Evolutionary conservation across 2,797 vertebrate genomes (phyloP), one percentile per base, ranked within the genome.

Genomic region (Diplodus sargus): DNA sequence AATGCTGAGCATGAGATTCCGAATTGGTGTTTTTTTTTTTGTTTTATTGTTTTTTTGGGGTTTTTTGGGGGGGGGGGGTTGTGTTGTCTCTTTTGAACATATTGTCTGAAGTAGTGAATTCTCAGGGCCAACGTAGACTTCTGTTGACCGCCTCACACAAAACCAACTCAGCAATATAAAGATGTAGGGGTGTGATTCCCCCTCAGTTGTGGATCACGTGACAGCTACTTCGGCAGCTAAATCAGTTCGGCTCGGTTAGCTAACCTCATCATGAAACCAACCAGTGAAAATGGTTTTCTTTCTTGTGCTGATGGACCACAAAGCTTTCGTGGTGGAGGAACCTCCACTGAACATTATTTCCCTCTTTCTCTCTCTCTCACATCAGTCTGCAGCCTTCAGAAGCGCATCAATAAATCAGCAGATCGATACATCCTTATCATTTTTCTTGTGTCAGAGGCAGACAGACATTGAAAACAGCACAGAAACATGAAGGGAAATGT

Each of bases 381-480:
- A 39, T 82, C 80, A 7, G 70, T 61, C 60, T 17, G 20, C 16
- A 52, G 56, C 54, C 65, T 77, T 18, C n/a, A 43, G 65, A 13
- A 28, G 67, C 5, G 2, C 74, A 84, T 90, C 77, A 70, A 88
- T 88, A 70, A 75, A 81, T 90, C 84, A 80, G 47, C 48, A n/a
- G 63, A 84, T 89, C 87, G 25, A 74, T 89, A 48, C 62, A 4
- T 74, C 70, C 74, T 85, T 57, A 88, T 80, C 49, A 68, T 71
- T 53, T 76, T 58, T 45, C 22, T 14, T 0, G 43, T 79, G 81
- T 81, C 39, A 25, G 61, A 47, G 5, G 4, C 60, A 58, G 67
- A 73, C 67, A 28, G 15, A 34, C 52, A 7, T n/a, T 25, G 57
- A 56, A 75, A 49, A 73, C 60, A 28, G 23, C 34, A 14, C 17